Evolutionary conservation across 2,797 vertebrate genomes (phyloP).

Genomic region (Gouania willdenowi): DNA sequence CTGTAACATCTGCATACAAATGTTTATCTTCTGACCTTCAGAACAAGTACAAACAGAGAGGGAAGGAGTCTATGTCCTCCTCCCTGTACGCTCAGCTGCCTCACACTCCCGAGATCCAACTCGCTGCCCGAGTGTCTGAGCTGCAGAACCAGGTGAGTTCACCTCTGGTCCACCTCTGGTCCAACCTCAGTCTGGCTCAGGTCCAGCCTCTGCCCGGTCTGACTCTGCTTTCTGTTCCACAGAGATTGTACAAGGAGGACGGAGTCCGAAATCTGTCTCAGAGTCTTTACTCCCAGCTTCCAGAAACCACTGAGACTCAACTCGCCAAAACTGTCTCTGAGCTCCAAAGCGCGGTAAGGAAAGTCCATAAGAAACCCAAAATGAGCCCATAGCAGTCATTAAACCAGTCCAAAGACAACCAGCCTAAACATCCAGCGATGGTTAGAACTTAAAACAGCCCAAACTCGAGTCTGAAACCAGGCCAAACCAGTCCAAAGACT

Average conservation of each 20-base stretch:
- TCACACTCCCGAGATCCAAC: slow-evolving; percentile 60
- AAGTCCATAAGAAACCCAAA: no score
- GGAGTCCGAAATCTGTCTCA: slow-evolving; percentile 70
- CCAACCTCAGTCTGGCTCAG: no score
- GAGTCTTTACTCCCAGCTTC: slow-evolving; percentile 83
- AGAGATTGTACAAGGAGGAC: slow-evolving; percentile 85
- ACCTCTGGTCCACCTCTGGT: background rate
- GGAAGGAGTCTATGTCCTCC: slow-evolving; percentile 32
- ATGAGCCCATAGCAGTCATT: no score
- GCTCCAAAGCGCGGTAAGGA: slow-evolving; percentile 48
- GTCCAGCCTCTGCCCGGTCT: no score
- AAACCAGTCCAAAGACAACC: no score
- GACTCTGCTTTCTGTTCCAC: no score
- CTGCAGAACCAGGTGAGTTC: slow-evolving; percentile 78
- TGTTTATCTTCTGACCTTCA: no score
- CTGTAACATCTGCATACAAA: no score
- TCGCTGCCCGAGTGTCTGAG: slow-evolving; percentile 57
- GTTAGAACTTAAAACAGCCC: no score
- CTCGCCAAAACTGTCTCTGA: slow-evolving; percentile 14
- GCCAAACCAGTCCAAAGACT: no score
- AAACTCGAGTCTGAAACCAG: no score
- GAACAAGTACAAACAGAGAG: slow-evolving; percentile 55
- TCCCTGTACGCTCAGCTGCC: slow-evolving; percentile 66
- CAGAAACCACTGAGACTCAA: slow-evolving; percentile 81
- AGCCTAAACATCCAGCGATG: no score